Percentiles rank a stretch among this genome's conserved stretches.
Conservation (phyloP, 1,140 invertebrate genomes). For the Drosophila erecta region DNA sequence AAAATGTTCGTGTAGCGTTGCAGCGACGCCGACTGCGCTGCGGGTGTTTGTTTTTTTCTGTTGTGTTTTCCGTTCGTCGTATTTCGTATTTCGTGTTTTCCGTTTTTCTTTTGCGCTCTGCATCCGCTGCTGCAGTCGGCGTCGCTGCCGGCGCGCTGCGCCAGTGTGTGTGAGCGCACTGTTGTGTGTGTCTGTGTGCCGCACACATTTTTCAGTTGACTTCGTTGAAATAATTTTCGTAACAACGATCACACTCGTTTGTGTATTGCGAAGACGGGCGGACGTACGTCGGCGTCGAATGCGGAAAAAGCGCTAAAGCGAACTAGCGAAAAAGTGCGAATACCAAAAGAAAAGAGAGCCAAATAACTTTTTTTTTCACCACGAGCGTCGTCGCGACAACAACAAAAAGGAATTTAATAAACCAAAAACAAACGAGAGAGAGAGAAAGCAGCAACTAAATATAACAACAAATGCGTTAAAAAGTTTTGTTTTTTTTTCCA, state of each 20-base stretch:
- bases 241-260: constrained; percentile 84
- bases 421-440: background rate
- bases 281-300: constrained; percentile 63
- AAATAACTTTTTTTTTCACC: constrained; percentile 18
- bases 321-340: constrained; percentile 34
- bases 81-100: constrained; percentile 55
- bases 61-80: constrained; percentile 35
- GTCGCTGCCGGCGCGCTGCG: constrained; percentile 22
- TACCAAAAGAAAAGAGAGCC: background rate
- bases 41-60: constrained; percentile 49
- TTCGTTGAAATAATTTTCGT: constrained; percentile 84
- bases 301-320: constrained; percentile 48
- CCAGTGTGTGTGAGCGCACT: constrained; percentile 4
- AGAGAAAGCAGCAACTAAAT: constrained; percentile 23
- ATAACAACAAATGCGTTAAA: constrained; percentile 41
- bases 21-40: constrained; percentile 43
- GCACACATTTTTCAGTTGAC: constrained; percentile 80
- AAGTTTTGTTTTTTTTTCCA: constrained; percentile 39
- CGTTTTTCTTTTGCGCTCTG: constrained; percentile 70
- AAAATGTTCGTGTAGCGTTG: constrained; percentile 65
- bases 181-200: constrained; percentile 19
- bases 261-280: constrained; percentile 79
- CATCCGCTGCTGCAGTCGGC: constrained; percentile 63
- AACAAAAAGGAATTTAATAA: constrained; percentile 6
- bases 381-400: constrained; percentile 4